Evolutionary conservation across 1,140 invertebrate genomes (phyloP), one percentile per base, ranked within the genome.

Genomic region (Eriocheir sinensis): DNA sequence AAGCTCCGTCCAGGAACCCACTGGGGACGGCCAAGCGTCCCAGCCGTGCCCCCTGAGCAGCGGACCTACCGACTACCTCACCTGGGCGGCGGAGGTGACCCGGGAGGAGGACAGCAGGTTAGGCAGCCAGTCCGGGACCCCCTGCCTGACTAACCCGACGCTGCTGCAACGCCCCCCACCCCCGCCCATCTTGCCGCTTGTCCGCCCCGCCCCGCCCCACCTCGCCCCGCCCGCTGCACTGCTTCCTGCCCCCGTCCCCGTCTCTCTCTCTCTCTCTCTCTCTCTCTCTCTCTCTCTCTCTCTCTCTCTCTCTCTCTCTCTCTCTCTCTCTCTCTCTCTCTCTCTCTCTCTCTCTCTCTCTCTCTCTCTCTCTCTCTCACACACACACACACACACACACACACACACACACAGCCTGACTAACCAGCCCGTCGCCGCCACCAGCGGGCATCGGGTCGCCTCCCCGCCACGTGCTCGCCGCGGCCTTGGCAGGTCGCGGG

Each of bases 11-110:
- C 53, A 2, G 30, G 72, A 60, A n/a, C 30, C 81, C 48, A 27
- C 38, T 38, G 32, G 41, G 32, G 91, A 34, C 41, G 60, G 72
- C 90, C 44, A 83, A 17, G 40, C 17, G 8, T 34, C 21, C 12
- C 60, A n/a, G 34, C 38, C 79, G 3, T 34, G 60, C 38, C 30
- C 81, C n/a, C 30, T 89, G 60, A 89, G 60, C 38, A 89, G 60
- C 12, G 88, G 60, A 6, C 60, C 38, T 53, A 94, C 88, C 9
- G 88, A 80, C 93, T 93, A 93, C 91, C 81, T 53, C 15, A 93
- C 91, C n/a, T 93, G 91, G 91, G 91, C 91, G 40, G 79, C 91
- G n/a, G 40, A 92, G 91, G 91, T 93, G 80, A 86, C 91, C 30
- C 79, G 41, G 8, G 38, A 32, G 36, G 91, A 81, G 48, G 48